A percentile compares a stretch with the other conserved stretches of the same genome.
These are phyloP conservation scores for Hydrotaea cyrtoneurina DNA, from an alignment of 2,888 invertebrate genomes.

Conservation along the genomic window DNA sequence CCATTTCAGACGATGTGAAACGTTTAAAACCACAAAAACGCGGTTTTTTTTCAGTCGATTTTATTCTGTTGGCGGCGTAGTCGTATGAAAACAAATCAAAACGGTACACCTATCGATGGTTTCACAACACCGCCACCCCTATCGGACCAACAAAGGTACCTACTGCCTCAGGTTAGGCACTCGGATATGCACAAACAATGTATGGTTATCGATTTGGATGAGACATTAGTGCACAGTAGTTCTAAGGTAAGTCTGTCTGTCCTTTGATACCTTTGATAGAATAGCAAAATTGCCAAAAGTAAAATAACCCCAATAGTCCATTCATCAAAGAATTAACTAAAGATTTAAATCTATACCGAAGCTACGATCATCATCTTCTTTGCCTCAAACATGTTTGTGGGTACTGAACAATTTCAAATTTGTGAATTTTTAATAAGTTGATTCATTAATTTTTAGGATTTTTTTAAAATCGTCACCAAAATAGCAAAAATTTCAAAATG, in stretches of 20 bases:
- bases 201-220: conserved; percentile 99
- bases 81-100: conserved; percentile 82
- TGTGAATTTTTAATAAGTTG: too few species aligned
- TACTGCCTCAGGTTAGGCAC: conserved; percentile 93
- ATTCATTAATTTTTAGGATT: too few species aligned
- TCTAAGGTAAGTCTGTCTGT: conserved; percentile 97
- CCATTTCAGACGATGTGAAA: conserved; percentile 79
- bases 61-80: conserved; percentile 91
- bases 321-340: too few species aligned
- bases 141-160: conserved; percentile 88
- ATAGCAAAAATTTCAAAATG: too few species aligned
- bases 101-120: conserved; percentile 81
- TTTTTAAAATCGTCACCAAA: too few species aligned
- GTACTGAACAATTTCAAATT: too few species aligned
- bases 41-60: conserved; percentile 91
- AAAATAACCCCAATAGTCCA: too few species aligned
- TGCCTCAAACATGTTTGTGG: too few species aligned
- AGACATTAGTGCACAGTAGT: conserved; percentile 99
- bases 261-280: too few species aligned
- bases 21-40: conserved; percentile 82
- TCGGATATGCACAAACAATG: conserved; percentile 99
- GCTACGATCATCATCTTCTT: too few species aligned
- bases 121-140: conserved; percentile 81
- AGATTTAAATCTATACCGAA: too few species aligned
- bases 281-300: too few species aligned